Evolutionary conservation across 2,888 invertebrate genomes (phyloP).

Genomic region (Anoncus sp.): DNA sequence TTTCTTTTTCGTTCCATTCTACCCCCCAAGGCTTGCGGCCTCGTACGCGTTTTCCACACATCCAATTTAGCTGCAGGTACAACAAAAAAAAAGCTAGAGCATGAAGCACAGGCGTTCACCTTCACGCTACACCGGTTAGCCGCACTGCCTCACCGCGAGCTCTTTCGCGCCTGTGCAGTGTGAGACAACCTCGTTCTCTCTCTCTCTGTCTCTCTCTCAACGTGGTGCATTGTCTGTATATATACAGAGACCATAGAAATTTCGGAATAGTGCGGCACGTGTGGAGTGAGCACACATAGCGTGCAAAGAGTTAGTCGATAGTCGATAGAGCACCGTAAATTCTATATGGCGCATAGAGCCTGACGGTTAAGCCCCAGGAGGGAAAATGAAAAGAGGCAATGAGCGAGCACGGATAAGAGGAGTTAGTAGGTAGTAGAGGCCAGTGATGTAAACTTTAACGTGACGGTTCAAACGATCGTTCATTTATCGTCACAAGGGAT

Average conservation of each 20-base stretch:
- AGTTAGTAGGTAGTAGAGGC: neutral
- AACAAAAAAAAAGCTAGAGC: constrained; percentile 6
- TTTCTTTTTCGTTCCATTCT: constrained; percentile 20
- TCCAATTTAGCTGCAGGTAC: constrained; percentile 24
- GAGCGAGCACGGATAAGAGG: neutral
- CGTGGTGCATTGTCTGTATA: constrained; percentile 10
- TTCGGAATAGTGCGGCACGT: constrained; percentile 32
- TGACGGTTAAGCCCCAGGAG: constrained; percentile 13
- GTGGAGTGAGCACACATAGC: neutral
- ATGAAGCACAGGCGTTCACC: constrained; percentile 28
- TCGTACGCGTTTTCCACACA: constrained; percentile 17
- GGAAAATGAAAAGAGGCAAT: constrained; percentile 13
- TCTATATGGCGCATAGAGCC: neutral
- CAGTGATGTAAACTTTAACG: too few species aligned
- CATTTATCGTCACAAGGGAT: too few species aligned
- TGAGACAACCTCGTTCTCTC: neutral
- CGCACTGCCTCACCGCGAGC: constrained; percentile 49
- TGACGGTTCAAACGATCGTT: too few species aligned
- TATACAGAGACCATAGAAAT: constrained; percentile 27
- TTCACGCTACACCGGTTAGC: constrained; percentile 54
- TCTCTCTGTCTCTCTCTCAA: constrained; percentile 12
- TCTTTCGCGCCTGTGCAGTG: constrained; percentile 55
- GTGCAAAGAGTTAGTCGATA: constrained; percentile 42
- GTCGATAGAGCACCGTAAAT: constrained; percentile 29
- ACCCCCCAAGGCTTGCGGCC: constrained; percentile 3